Percentiles rank a stretch among this genome's conserved stretches.
phyloP scores from a whole-genome alignment of 2,797 vertebrate genomes.

The Prionace glauca region DNA sequence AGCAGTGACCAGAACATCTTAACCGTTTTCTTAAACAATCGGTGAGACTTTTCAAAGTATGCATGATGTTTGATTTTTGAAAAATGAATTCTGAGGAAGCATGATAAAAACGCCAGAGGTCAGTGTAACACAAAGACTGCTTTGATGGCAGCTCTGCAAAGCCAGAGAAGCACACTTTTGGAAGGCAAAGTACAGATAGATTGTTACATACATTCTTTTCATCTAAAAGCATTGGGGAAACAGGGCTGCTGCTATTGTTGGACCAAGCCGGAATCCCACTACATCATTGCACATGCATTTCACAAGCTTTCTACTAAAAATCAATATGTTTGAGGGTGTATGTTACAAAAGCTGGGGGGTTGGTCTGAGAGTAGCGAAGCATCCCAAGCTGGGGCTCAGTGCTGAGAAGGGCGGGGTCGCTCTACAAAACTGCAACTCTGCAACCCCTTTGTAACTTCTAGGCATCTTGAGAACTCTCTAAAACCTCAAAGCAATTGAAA shows the following conservation, averaged over 20 bases:
- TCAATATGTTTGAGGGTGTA: neutral
- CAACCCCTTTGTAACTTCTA: neutral
- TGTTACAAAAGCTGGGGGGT: neutral
- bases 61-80: neutral
- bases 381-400: neutral
- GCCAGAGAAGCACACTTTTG: no score
- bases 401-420: neutral
- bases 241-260: neutral
- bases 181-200: neutral
- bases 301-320: neutral
- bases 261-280: neutral
- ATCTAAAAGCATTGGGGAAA: neutral
- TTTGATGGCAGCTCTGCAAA: no score
- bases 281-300: neutral
- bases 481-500: neutral
- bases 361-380: neutral
- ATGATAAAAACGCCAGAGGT: neutral
- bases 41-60: neutral
- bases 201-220: neutral
- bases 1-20: neutral
- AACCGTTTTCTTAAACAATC: neutral
- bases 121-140: neutral
- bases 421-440: no score
- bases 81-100: neutral
- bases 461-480: neutral